These are phyloP conservation scores for Pedetes capensis DNA, from an alignment of 2,113 vertebrate genomes.

Conservation along the genomic window DNA sequence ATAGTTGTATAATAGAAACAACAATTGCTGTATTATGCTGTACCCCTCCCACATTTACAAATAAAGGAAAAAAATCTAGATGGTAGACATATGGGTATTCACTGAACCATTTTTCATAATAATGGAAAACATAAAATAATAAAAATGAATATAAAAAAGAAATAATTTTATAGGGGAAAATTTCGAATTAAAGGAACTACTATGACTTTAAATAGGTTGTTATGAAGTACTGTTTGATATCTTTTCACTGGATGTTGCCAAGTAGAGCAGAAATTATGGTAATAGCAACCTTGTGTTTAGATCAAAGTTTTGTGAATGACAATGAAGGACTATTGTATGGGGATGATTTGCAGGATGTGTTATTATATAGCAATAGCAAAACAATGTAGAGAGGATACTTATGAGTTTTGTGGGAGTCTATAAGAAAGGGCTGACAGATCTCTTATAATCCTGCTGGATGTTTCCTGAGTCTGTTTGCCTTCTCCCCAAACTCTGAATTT, in stretches of 20 bases:
- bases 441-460: background rate
- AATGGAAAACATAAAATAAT: too few relatives aligned
- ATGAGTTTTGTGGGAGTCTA: background rate
- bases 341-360: background rate
- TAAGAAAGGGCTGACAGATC: background rate
- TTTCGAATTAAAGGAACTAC: background rate
- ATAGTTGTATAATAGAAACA: too few relatives aligned
- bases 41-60: too few relatives aligned
- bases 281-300: background rate
- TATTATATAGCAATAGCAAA: background rate
- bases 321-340: background rate
- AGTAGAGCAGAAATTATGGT: background rate
- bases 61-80: too few relatives aligned
- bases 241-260: background rate
- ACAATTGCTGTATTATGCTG: too few relatives aligned
- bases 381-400: background rate
- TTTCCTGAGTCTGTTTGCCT: background rate
- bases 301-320: background rate
- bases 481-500: background rate
- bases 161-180: background rate
- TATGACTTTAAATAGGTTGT: background rate
- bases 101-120: too few relatives aligned
- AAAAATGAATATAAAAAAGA: too few relatives aligned
- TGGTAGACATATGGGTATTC: too few relatives aligned
- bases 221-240: background rate